Percentiles rank a stretch among this genome's conserved stretches.
phyloP scores from a whole-genome alignment of 2,113 vertebrate genomes.

The Lepus americanus region DNA sequence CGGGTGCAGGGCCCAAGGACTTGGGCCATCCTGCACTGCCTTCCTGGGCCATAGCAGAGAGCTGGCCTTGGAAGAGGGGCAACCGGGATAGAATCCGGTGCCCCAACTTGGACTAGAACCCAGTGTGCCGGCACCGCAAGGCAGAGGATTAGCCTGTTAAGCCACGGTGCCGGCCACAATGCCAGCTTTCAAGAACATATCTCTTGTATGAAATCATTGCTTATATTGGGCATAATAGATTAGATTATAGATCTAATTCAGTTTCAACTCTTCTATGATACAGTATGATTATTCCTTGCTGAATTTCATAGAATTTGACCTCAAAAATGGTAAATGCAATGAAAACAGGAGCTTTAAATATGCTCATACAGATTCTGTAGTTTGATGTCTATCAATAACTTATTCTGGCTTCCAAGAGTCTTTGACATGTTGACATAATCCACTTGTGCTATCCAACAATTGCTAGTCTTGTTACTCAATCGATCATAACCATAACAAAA shows the following conservation, averaged over 20 bases:
- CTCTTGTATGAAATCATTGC: not conserved
- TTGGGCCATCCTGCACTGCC: too few species aligned
- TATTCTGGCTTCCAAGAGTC: not conserved
- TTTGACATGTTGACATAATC: not conserved
- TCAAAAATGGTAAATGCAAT: not conserved
- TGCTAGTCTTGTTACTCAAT: not conserved
- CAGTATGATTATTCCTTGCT: not conserved
- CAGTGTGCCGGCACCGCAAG: too few species aligned
- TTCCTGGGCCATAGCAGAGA: too few species aligned
- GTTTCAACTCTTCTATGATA: not conserved
- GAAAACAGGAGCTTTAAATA: not conserved
- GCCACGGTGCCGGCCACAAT: too few species aligned
- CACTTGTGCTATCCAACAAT: not conserved
- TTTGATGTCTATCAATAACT: not conserved
- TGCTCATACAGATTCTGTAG: not conserved
- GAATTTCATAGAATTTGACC: not conserved
- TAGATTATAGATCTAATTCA: not conserved
- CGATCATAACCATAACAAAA: not conserved
- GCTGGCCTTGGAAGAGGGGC: too few species aligned
- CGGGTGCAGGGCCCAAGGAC: too few species aligned
- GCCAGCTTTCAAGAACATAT: not conserved
- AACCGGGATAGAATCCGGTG: too few species aligned
- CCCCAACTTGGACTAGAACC: too few species aligned
- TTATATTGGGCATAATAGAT: not conserved
- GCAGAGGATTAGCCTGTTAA: too few species aligned